These are phyloP conservation scores for Rhingia rostrata DNA, from an alignment of 2,888 invertebrate genomes.

Conservation along the genomic window DNA sequence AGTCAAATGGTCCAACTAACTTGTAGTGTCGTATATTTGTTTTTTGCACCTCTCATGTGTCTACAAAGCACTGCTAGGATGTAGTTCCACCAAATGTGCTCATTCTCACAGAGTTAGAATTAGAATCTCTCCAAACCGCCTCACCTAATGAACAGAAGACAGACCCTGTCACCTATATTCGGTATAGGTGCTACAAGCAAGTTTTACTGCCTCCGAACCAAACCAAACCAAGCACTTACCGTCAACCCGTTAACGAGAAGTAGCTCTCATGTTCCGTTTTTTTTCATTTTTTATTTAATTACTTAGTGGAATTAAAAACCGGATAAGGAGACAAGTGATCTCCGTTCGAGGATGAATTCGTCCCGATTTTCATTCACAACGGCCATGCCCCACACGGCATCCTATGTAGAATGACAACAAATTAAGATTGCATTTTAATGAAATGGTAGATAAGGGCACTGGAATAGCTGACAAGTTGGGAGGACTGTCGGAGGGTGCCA, in stretches of 20 bases:
- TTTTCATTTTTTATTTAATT: conserved; percentile 66
- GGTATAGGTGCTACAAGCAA: conserved; percentile 30
- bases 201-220: conserved; percentile 12
- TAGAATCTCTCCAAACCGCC: background rate
- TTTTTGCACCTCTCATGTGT: background rate
- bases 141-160: background rate
- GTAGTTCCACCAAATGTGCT: conserved; percentile 17
- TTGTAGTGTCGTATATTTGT: conserved; percentile 13
- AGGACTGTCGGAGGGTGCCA: background rate
- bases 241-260: conserved; percentile 63
- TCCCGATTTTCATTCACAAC: conserved; percentile 22
- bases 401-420: conserved; percentile 50
- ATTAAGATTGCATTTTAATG: conserved; percentile 73
- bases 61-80: conserved; percentile 7
- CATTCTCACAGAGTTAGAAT: background rate
- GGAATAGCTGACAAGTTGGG: conserved; percentile 51
- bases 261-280: conserved; percentile 17
- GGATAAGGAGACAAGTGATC: conserved; percentile 27
- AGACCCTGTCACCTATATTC: conserved; percentile 25
- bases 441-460: conserved; percentile 63
- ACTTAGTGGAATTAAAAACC: conserved; percentile 42
- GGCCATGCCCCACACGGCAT: background rate
- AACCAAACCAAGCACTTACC: conserved; percentile 47
- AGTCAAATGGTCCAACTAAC: conserved; percentile 51
- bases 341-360: conserved; percentile 11